Evolutionary conservation across 2,888 invertebrate genomes (phyloP), one percentile per base, ranked within the genome.

Genomic region (Oscheius onirici): DNA sequence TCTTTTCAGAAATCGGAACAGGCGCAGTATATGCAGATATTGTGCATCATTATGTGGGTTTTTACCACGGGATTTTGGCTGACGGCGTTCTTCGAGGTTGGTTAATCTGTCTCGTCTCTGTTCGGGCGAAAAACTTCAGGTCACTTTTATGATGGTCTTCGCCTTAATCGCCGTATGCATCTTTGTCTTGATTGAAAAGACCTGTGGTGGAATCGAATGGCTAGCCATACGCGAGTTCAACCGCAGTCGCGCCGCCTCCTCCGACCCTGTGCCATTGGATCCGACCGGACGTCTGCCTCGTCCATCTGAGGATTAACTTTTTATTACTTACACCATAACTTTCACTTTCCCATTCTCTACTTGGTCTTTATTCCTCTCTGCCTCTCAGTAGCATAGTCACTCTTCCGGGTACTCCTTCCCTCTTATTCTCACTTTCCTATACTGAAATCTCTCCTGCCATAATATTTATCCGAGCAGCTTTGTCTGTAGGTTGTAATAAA

Each of bases 201-300:
- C 75, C 34, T 84, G 80, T 73, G 84, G 83, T 34, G 85, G 85
- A 40, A 67, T 85, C 11, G 85, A 85, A 68, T 81, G 77, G 75
- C 69, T 83, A 15, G 72, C 77, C 13, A 80, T 83, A 28, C 74
- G 79, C 28, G 58, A 69, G 60, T 79, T 78, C 72, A 77, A 79
- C 41, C 57, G 49, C 44, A 57, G 57, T 17, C 55, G 55, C 20
- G 46, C 57, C 49, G 58, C 34, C 41, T 28, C 28, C 55, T 28
- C 68, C 44, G 57, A 68, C n/a, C 68, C 68, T 43, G 68, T 68
- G 44, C 68, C 68, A 17, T 28, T 41, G 41, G 57, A 55, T 41
- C 66, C 66, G 20, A 57, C 22, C 46, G 57, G 57, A 10, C 26
- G 28, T 0, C 28, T 68, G 44, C 68, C 68, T 34, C 61, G 22